phyloP scores from a whole-genome alignment of 1,140 invertebrate species.

The Apis mellifera region Amel_HAv3.1 CM009933.2:3721001-3721500 shows the following conservation, averaged over 20 bases:
- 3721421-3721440: no score
- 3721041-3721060: slow-evolving; percentile 12
- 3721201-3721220: neutral
- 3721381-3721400: no score
- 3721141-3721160: neutral
- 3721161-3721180: neutral
- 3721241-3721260: neutral
- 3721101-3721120: neutral
- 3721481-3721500: no score
- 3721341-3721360: no score
- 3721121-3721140: slow-evolving; percentile 3
- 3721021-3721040: slow-evolving; percentile 19
- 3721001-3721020: slow-evolving; percentile 27
- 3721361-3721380: no score
- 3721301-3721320: neutral
- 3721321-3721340: no score
- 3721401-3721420: no score
- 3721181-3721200: neutral
- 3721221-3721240: neutral
- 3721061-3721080: slow-evolving; percentile 7
- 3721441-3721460: no score
- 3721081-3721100: neutral
- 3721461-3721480: no score
- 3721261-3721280: no score
- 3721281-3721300: neutral